Percentiles rank a stretch among this genome's conserved stretches.
Evolutionary conservation across 2,888 invertebrate genomes (phyloP).

Genomic region (Iselma pallidipennis): DNA sequence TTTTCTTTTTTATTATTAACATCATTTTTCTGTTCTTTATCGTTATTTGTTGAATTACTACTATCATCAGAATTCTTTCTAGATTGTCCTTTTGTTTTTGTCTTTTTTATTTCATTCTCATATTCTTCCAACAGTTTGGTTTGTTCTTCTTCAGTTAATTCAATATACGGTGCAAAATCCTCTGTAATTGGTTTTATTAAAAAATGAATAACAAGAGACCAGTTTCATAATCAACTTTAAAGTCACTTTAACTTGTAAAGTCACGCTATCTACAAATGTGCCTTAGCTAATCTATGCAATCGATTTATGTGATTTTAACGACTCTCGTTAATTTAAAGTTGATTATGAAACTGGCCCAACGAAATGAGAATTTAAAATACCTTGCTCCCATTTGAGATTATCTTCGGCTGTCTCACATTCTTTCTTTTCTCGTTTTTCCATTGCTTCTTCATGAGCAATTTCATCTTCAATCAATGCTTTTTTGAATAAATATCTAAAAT

Average conservation of each 20-base stretch:
- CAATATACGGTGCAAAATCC: slow-evolving; percentile 67
- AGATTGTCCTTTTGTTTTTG: background rate
- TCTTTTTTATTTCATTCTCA: slow-evolving; percentile 62
- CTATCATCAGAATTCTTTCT: slow-evolving; percentile 1
- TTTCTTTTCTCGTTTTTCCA: slow-evolving; percentile 58
- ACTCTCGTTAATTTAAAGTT: too few relatives aligned
- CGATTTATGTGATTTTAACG: too few relatives aligned
- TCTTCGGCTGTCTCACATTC: slow-evolving; percentile 56
- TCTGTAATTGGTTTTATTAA: too few relatives aligned
- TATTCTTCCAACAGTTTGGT: slow-evolving; percentile 69
- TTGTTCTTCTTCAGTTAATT: slow-evolving; percentile 73
- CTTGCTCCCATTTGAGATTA: slow-evolving; percentile 57
- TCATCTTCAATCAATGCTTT: slow-evolving; percentile 77
- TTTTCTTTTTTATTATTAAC: slow-evolving; percentile 5
- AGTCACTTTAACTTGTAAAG: too few relatives aligned
- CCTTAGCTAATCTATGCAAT: too few relatives aligned
- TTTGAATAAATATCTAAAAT: slow-evolving; percentile 69
- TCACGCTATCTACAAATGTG: too few relatives aligned
- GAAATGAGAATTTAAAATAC: slow-evolving; percentile 27
- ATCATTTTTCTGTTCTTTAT: slow-evolving; percentile 17
- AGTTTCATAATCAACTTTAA: too few relatives aligned
- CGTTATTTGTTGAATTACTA: slow-evolving; percentile 8
- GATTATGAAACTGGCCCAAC: too few relatives aligned
- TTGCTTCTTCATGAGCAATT: slow-evolving; percentile 68
- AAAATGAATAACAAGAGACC: too few relatives aligned